A percentile compares a stretch with the other conserved stretches of the same genome.
phyloP scores from a whole-genome alignment of 2,888 invertebrate species.

The Tupiocoris notatus region DNA sequence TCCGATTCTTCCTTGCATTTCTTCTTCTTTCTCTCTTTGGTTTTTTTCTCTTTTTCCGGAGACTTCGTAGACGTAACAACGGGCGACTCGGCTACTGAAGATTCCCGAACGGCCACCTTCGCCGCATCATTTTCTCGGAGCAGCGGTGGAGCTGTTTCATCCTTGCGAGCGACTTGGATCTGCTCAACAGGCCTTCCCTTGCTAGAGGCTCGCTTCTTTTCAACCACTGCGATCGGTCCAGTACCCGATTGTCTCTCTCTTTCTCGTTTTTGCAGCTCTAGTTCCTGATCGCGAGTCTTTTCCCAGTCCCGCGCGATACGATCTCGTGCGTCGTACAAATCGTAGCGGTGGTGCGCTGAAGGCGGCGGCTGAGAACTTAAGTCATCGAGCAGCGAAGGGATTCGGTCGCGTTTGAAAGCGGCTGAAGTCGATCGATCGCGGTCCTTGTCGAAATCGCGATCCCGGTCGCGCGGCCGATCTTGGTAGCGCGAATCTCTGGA shows the following conservation, averaged over 20 bases:
- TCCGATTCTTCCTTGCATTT: slow-evolving; percentile 47
- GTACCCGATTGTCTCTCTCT: slow-evolving; percentile 45
- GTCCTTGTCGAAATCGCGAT: slow-evolving; percentile 48
- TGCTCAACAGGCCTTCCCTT: slow-evolving; percentile 32
- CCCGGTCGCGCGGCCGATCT: slow-evolving; percentile 43
- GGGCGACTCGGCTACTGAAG: slow-evolving; percentile 8
- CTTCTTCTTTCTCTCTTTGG: slow-evolving; percentile 51
- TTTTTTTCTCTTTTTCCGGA: slow-evolving; percentile 52
- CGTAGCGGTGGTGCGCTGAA: background rate
- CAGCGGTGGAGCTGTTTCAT: slow-evolving; percentile 15
- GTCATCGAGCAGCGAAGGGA: slow-evolving; percentile 20
- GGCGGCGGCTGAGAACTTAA: background rate
- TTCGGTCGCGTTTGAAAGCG: slow-evolving; percentile 10
- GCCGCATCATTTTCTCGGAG: background rate
- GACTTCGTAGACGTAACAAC: slow-evolving; percentile 50
- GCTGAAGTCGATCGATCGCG: slow-evolving; percentile 18
- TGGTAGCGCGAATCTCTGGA: background rate
- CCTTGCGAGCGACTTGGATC: slow-evolving; percentile 22
- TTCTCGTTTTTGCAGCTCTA: slow-evolving; percentile 50
- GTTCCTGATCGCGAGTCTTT: slow-evolving; percentile 49
- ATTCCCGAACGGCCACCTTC: slow-evolving; percentile 24
- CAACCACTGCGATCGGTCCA: background rate
- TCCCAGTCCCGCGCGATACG: slow-evolving; percentile 49
- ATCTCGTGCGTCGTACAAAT: slow-evolving; percentile 33
- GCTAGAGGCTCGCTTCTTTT: slow-evolving; percentile 20